phyloP scores from a whole-genome alignment of 2,797 vertebrate genomes.

The Rhadinocentrus ornatus region DNA sequence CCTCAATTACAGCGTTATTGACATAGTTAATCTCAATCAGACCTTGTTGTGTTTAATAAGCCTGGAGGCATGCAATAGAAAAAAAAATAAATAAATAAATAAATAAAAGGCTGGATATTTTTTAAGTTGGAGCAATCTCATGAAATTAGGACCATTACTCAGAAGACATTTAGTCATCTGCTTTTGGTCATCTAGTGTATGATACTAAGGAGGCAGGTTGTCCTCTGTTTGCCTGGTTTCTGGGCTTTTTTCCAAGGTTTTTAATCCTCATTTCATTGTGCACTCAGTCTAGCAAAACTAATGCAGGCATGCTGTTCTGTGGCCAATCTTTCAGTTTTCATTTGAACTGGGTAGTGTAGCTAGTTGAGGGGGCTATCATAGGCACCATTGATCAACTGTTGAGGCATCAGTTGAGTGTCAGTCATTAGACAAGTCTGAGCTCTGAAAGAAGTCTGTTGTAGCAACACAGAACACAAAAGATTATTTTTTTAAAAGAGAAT shows the following conservation, averaged over 20 bases:
- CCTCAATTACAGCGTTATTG: constrained; percentile 35
- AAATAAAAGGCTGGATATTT: neutral
- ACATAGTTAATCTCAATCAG: constrained; percentile 58
- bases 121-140: constrained; percentile 29
- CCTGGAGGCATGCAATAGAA: constrained; percentile 31
- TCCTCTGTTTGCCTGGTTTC: constrained; percentile 67
- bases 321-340: constrained; percentile 51
- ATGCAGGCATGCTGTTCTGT: constrained; percentile 66
- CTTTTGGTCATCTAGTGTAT: constrained; percentile 45
- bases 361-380: constrained; percentile 32
- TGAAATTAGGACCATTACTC: constrained; percentile 37
- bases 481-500: neutral
- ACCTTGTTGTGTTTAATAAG: constrained; percentile 34
- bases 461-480: neutral
- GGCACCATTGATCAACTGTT: constrained; percentile 10
- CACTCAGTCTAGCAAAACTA: constrained; percentile 74
- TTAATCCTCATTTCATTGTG: constrained; percentile 80
- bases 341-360: constrained; percentile 51
- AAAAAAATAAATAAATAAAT: neutral
- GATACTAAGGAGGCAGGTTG: constrained; percentile 60
- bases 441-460: constrained; percentile 18
- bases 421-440: constrained; percentile 9
- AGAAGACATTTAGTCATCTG: constrained; percentile 17
- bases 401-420: constrained; percentile 4
- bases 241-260: constrained; percentile 74